These are phyloP conservation scores for Bovichtus variegatus DNA, from an alignment of 2,797 vertebrate genomes.

Conservation along the genomic window DNA sequence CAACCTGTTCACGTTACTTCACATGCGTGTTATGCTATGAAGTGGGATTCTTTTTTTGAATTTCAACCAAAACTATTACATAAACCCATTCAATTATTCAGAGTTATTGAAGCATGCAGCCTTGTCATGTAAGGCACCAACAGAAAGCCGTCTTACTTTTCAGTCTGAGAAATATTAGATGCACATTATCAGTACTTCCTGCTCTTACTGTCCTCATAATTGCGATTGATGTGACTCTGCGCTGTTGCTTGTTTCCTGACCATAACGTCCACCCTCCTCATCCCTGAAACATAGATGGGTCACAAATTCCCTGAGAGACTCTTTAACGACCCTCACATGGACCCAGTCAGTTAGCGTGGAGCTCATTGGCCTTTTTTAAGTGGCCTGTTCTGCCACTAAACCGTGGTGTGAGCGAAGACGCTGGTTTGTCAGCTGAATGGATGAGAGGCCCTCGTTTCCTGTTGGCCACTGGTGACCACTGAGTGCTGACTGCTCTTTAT, in stretches of 20 bases:
- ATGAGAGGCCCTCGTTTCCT: slow-evolving; percentile 46
- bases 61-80: not conserved
- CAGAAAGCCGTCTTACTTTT: not conserved
- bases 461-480: slow-evolving; percentile 26
- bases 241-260: slow-evolving; percentile 27
- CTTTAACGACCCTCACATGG: slow-evolving; percentile 56
- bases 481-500: slow-evolving; percentile 17
- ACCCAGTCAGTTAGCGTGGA: slow-evolving; percentile 51
- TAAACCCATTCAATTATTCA: not conserved
- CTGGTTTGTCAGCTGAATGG: slow-evolving; percentile 38
- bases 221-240: not conserved
- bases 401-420: slow-evolving; percentile 22
- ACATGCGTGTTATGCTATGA: not conserved
- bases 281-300: slow-evolving; percentile 8
- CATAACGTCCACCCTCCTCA: slow-evolving; percentile 12
- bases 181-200: not conserved
- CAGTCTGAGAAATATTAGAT: not conserved
- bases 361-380: slow-evolving; percentile 53
- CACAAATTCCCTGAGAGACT: slow-evolving; percentile 58
- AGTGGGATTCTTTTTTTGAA: not conserved
- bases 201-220: not conserved
- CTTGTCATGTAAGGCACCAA: not conserved
- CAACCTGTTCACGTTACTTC: not conserved
- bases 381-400: slow-evolving; percentile 38
- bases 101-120: not conserved